Conservation (phyloP, 2,797 vertebrate species). For the Paguma larvata region DNA sequence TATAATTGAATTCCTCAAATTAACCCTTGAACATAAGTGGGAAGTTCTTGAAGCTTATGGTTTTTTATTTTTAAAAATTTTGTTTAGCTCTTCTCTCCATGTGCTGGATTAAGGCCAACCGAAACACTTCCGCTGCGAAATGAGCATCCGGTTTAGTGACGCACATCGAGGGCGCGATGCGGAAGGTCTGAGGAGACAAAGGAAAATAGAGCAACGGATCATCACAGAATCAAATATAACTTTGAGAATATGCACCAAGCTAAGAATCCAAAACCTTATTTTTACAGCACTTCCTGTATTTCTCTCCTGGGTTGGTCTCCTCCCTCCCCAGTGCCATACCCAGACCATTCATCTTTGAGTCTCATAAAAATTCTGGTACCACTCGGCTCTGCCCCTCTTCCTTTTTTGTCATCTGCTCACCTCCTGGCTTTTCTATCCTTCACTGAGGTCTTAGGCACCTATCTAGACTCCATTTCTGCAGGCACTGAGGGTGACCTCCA, state of each 20-base stretch:
- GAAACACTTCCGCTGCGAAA: constrained; percentile 93
- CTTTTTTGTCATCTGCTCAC: not conserved
- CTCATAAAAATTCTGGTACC: not conserved
- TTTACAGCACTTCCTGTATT: not conserved
- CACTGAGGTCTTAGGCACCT: not conserved
- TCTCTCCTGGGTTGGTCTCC: not conserved
- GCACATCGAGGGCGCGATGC: constrained; percentile 95
- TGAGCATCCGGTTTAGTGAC: constrained; percentile 93
- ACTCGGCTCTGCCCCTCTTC: not conserved
- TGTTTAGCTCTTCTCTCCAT: constrained; percentile 85
- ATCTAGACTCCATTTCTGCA: not conserved
- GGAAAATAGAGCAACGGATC: not conserved
- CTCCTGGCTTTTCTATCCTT: not conserved
- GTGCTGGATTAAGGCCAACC: constrained; percentile 89
- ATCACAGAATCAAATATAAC: not conserved
- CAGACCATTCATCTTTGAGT: not conserved
- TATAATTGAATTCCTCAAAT: constrained; percentile 1
- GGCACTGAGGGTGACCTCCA: not conserved
- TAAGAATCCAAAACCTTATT: not conserved
- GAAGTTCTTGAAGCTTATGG: not conserved
- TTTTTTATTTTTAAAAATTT: not conserved
- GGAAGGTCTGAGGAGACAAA: constrained; percentile 90
- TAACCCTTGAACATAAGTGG: not conserved
- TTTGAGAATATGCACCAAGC: not conserved
- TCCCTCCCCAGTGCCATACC: not conserved